A percentile compares a stretch with the other conserved stretches of the same genome.
phyloP scores from a whole-genome alignment of 1,140 invertebrate genomes.

The Nebria ingens region DNA sequence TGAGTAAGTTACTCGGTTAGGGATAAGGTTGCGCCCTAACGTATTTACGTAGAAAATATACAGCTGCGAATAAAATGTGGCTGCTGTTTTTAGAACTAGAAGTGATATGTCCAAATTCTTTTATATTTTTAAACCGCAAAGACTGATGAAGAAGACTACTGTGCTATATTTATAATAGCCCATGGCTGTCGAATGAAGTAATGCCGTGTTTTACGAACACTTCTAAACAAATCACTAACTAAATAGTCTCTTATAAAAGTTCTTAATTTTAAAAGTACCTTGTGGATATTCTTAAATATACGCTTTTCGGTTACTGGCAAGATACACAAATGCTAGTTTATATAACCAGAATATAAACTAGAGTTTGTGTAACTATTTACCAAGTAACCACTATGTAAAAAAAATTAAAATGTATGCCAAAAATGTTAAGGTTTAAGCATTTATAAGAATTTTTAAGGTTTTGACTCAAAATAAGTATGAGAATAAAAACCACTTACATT shows the following conservation, averaged over 20 bases:
- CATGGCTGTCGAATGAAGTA: background rate
- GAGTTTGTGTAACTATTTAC: background rate
- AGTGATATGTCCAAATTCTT: too few relatives aligned
- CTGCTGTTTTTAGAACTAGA: too few relatives aligned
- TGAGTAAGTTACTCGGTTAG: too few relatives aligned
- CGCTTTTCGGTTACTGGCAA: background rate
- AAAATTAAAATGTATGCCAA: background rate
- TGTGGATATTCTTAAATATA: constrained; percentile 8
- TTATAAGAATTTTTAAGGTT: constrained; percentile 8
- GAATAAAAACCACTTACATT: constrained; percentile 4
- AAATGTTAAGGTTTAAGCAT: constrained; percentile 7
- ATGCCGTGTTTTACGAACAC: background rate
- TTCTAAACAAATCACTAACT: background rate
- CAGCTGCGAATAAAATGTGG: too few relatives aligned
- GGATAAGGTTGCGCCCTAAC: too few relatives aligned
- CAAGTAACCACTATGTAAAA: background rate
- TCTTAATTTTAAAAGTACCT: constrained; percentile 2
- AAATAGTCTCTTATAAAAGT: background rate
- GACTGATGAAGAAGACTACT: background rate
- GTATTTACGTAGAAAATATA: too few relatives aligned
- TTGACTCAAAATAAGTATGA: constrained; percentile 1
- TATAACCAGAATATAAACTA: too few relatives aligned
- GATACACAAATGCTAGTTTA: too few relatives aligned
- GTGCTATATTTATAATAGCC: background rate
- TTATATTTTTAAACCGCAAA: background rate